Base-by-base conservation (phyloP, 2,888 invertebrate species). In the Bedellia somnulentella region DNA sequence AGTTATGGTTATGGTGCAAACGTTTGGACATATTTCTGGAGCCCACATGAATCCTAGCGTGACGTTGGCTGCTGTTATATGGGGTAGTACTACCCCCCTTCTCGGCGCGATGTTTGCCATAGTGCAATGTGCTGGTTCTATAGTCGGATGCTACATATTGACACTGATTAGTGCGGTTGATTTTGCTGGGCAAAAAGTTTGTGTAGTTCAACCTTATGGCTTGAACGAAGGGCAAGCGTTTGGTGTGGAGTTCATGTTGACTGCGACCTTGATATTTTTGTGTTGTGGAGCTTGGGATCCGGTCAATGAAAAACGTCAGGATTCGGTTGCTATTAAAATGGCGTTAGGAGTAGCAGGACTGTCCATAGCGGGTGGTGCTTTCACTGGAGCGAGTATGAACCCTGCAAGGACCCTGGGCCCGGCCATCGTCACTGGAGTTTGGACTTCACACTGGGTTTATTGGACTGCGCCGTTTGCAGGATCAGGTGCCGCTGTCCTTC, bases 41-140 rank as follows among this genome's bases (percentile, higher is more conserved):
- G 81, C 82, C 0, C 85, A 86, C 47, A 44, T 86, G 27, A 86
- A 86, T 56, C 86, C 86, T 1, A 78, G 81, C 1, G 82, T 86
- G 1, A 84, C 85, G 0, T 47, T 82, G 2, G 79, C 80, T 1
- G 79, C 83, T 1, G 67, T 77, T 3, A 46, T 81, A 23, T 49
- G 75, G 24, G 78, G 77, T 6, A 39, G 62, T 11, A 53, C 78
- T 10, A 59, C 64, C n/a, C 51, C 73, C 2, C 56, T 75, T 36
- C 63, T 80, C 40, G 80, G 73, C 0, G 45, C 64, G 0, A 45
- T 82, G n/a, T 86, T 86, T 44, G 41, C 80, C 5, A 41, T 77
- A 1, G 81, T 67, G 1, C 83, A 86, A 54, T 61, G 81, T 42
- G 42, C 81, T 16, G 86, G 86, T 2, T 84, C 76, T 1, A 66